Evolutionary conservation across 2,888 invertebrate species (phyloP), one percentile per base, ranked within the genome.

Genomic region (Rhingia campestris): DNA sequence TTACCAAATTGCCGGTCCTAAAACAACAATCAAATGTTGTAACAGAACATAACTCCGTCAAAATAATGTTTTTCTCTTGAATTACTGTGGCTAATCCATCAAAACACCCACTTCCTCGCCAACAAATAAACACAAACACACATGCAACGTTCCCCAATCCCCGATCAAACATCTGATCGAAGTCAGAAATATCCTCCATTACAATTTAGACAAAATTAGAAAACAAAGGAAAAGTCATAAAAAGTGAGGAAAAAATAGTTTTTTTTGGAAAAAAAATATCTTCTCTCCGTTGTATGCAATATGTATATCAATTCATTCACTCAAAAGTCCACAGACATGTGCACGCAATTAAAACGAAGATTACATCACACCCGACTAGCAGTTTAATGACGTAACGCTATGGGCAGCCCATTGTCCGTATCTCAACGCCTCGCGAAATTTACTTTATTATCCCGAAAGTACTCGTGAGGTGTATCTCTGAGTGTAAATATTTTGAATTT

Each of bases 401-500:
- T 12, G 30, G 14, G 39, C 58, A 35, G 56, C 64, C 22, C 22
- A 74, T 74, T 74, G 74, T 74, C 58, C 49, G 64, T 6, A 43
- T 64, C 12, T 74, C 64, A 74, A 58, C 64, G 49, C 63, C 47
- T 64, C 32, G 64, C 47, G n/a, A 74, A 74, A 64, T 64, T 56
- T 54, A 32, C 45, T 54, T 63, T 73, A 73, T 61, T 49, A 64
- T 4, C 74, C 73, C 73, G 56, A 64, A 64, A 63, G 56, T 47
- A 64, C 37, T 39, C 73, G n/a, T 47, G 33, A 64, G 58, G 64
- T 64, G 64, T 66, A 66, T 58, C 66, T 64, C 22, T 49, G 49
- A 58, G 43, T 72, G 59, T 74, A 74, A 66, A 74, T 74, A 66
- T 74, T 74, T 66, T 64, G 64, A 74, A 74, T 58, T 74, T 14